A percentile compares a stretch with the other conserved stretches of the same genome.
Evolutionary conservation across 1,140 invertebrate species (phyloP).

Genomic region (Micrasema longulum): DNA sequence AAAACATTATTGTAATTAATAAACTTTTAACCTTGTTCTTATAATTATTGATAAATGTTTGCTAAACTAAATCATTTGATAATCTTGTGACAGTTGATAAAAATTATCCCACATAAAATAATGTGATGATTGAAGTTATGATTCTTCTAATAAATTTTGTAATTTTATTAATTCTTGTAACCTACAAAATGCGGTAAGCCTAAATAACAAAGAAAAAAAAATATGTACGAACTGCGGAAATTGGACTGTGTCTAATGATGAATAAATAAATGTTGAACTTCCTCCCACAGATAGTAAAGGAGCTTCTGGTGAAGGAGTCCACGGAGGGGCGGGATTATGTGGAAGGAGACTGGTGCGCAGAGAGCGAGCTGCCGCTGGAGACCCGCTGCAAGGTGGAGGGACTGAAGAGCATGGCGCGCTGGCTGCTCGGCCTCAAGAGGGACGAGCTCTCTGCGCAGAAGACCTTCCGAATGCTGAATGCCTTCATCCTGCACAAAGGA

Average conservation of each 20-base stretch:
- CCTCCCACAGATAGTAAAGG: slow-evolving; percentile 85
- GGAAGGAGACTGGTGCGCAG: slow-evolving; percentile 85
- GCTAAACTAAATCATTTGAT: too few relatives aligned
- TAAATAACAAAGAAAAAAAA: too few relatives aligned
- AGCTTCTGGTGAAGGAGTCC: slow-evolving; percentile 89
- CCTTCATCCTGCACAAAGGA: slow-evolving; percentile 90
- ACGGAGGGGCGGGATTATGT: slow-evolving; percentile 65
- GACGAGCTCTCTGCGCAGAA: slow-evolving; percentile 92
- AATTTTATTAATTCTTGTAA: too few relatives aligned
- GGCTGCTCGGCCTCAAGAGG: slow-evolving; percentile 91
- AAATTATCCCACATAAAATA: too few relatives aligned
- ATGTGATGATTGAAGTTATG: too few relatives aligned
- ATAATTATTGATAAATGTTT: too few relatives aligned
- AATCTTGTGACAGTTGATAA: too few relatives aligned
- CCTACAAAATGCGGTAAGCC: too few relatives aligned
- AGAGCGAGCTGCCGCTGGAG: slow-evolving; percentile 90
- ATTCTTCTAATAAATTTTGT: too few relatives aligned
- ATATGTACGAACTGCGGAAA: too few relatives aligned
- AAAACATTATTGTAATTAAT: too few relatives aligned
- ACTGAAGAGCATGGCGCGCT: slow-evolving; percentile 95
- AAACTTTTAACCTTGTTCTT: too few relatives aligned
- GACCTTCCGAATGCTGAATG: slow-evolving; percentile 92
- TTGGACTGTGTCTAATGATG: not conserved
- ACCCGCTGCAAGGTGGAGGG: slow-evolving; percentile 94
- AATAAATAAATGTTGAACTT: not conserved